Percentiles rank a stretch among this genome's conserved stretches.
Conservation (phyloP, 1,140 invertebrate genomes). For the Drosophila kurseongensis region DNA sequence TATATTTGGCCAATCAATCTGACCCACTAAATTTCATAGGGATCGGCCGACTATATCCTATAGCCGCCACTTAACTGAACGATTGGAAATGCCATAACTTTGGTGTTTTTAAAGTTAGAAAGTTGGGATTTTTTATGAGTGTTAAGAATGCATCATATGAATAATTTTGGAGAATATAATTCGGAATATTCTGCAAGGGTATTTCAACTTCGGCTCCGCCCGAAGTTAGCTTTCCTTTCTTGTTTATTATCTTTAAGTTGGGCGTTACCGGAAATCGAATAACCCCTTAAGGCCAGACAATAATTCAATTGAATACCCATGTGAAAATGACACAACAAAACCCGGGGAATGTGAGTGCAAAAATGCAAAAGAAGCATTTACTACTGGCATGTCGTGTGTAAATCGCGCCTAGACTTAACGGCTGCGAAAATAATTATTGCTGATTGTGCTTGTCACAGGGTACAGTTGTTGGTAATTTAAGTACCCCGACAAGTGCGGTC, state of each 20-base stretch:
- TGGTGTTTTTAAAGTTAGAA: no score
- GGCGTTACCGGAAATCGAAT: slow-evolving; percentile 30
- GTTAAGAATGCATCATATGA: no score
- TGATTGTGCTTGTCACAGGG: slow-evolving; percentile 45
- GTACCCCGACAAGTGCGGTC: slow-evolving; percentile 28
- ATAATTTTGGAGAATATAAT: no score
- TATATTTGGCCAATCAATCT: no score
- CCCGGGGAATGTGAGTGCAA: slow-evolving; percentile 37
- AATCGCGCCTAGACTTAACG: slow-evolving; percentile 59
- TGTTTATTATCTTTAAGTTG: neutral
- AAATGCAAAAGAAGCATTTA: slow-evolving; percentile 23
- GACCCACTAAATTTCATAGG: no score
- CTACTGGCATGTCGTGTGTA: slow-evolving; percentile 14
- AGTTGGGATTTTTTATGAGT: no score
- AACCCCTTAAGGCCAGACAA: neutral
- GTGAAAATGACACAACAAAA: slow-evolving; percentile 60
- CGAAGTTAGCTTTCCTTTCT: no score
- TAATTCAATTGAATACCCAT: slow-evolving; percentile 20
- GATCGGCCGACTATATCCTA: no score
- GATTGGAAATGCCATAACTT: no score
- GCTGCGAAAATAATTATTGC: slow-evolving; percentile 62
- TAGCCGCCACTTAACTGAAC: no score
- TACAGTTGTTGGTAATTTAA: slow-evolving; percentile 10
- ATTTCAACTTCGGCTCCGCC: no score
- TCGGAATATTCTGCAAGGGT: no score